Percentiles rank a stretch among this genome's conserved stretches.
Evolutionary conservation across 1,140 invertebrate species (phyloP).

Genomic region (Antheraea pernyi): DNA sequence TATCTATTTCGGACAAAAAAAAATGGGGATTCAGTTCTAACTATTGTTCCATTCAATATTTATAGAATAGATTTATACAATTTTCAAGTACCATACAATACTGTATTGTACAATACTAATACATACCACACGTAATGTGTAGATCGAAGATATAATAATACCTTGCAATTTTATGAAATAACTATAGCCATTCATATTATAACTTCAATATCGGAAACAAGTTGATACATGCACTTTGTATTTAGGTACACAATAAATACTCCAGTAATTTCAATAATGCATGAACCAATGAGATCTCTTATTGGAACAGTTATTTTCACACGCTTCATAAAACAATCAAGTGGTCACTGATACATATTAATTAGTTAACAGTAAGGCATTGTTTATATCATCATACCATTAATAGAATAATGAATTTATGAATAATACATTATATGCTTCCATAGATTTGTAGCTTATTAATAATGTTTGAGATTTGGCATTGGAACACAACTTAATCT

Average conservation of each 20-base stretch:
- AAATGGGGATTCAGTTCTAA: no score
- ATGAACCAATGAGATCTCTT: constrained; percentile 2
- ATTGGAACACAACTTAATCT: neutral
- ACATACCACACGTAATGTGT: no score
- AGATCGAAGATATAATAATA: no score
- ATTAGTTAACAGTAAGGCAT: constrained; percentile 24
- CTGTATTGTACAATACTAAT: no score
- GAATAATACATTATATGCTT: constrained; percentile 12
- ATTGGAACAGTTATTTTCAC: constrained; percentile 28
- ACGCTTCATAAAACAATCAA: constrained; percentile 32
- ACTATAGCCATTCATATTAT: no score
- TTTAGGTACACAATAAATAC: neutral
- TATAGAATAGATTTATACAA: no score
- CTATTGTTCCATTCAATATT: no score
- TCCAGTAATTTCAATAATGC: neutral
- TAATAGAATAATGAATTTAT: constrained; percentile 16
- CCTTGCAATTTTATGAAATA: no score
- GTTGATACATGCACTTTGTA: neutral
- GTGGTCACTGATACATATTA: constrained; percentile 33
- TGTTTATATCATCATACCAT: constrained; percentile 20
- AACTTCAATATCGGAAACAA: neutral
- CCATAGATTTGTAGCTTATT: neutral
- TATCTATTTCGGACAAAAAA: no score
- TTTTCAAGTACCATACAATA: no score
- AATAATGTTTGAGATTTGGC: neutral